A percentile compares a stretch with the other conserved stretches of the same genome.
These are phyloP conservation scores for Pyrgus malvae DNA, from an alignment of 2,888 invertebrate species.

Conservation along the genomic window DNA sequence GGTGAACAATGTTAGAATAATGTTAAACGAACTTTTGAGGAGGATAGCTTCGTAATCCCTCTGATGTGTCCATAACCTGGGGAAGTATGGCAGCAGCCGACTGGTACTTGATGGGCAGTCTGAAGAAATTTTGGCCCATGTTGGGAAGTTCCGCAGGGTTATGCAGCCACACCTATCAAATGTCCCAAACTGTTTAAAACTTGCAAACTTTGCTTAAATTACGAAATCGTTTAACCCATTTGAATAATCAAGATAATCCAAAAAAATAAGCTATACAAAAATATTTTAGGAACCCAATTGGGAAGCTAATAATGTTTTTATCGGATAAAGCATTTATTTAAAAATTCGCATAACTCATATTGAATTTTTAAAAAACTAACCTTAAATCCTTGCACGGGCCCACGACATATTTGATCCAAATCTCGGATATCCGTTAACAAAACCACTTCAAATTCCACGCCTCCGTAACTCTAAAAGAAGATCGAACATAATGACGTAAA, in stretches of 20 bases:
- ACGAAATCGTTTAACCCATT: no score
- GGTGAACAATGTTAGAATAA: not conserved
- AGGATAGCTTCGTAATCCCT: not conserved
- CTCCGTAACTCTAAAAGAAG: constrained; percentile 49
- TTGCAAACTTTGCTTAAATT: no score
- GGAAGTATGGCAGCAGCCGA: constrained; percentile 63
- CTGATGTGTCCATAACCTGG: constrained; percentile 2
- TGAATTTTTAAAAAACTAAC: not conserved
- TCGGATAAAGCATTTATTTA: no score
- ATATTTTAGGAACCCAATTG: no score
- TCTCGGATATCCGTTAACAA: constrained; percentile 71
- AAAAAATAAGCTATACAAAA: no score
- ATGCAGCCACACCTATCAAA: constrained; percentile 78
- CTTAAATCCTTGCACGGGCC: constrained; percentile 82
- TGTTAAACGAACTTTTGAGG: not conserved
- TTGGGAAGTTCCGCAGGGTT: constrained; percentile 83
- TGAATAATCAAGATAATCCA: no score
- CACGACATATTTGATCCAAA: constrained; percentile 83
- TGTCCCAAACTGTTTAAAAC: no score
- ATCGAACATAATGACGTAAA: no score
- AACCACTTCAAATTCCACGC: constrained; percentile 68
- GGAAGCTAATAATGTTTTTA: no score
- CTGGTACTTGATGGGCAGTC: constrained; percentile 83
- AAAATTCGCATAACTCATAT: not conserved
- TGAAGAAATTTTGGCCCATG: constrained; percentile 83